Percentiles rank a stretch among this genome's conserved stretches.
These are phyloP conservation scores for Sorex maritimensis DNA, from an alignment of 2,797 vertebrate species.

Conservation along the genomic window DNA sequence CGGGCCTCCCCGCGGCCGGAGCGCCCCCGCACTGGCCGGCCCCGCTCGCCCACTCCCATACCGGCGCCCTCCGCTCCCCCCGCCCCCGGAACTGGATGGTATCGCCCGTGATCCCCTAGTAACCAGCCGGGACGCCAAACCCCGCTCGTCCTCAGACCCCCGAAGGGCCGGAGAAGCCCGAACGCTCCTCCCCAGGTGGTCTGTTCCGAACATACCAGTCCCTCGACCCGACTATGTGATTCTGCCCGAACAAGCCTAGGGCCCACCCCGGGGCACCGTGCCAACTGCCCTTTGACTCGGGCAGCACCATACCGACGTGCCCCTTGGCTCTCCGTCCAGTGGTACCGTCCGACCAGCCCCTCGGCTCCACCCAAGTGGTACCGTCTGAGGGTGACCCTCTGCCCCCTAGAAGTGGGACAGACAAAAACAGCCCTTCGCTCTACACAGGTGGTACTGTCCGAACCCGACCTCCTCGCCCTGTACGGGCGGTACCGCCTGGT, in stretches of 20 bases:
- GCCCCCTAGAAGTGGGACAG: neutral
- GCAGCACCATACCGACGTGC: neutral
- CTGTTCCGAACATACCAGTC: constrained; percentile 56
- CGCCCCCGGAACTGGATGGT: constrained; percentile 44
- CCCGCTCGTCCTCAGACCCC: neutral
- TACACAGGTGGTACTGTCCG: neutral
- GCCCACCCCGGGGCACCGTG: constrained; percentile 12
- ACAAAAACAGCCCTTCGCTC: neutral
- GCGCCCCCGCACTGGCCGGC: neutral
- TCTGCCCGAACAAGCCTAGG: neutral
- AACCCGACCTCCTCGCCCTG: neutral
- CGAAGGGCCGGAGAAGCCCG: neutral
- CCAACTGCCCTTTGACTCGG: constrained; percentile 42
- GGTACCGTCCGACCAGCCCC: neutral
- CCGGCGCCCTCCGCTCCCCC: constrained; percentile 6
- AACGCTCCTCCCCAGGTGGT: constrained; percentile 59
- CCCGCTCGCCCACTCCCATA: neutral
- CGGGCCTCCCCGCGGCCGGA: neutral
- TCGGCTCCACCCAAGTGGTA: neutral
- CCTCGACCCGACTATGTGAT: neutral
- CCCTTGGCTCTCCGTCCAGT: constrained; percentile 26
- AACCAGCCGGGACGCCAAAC: constrained; percentile 71
- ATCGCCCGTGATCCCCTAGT: constrained; percentile 74
- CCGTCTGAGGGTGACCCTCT: neutral
- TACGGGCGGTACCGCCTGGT: neutral